Evolutionary conservation across 2,113 vertebrate genomes (phyloP).

Genomic region (Malaclemys terrapin): DNA sequence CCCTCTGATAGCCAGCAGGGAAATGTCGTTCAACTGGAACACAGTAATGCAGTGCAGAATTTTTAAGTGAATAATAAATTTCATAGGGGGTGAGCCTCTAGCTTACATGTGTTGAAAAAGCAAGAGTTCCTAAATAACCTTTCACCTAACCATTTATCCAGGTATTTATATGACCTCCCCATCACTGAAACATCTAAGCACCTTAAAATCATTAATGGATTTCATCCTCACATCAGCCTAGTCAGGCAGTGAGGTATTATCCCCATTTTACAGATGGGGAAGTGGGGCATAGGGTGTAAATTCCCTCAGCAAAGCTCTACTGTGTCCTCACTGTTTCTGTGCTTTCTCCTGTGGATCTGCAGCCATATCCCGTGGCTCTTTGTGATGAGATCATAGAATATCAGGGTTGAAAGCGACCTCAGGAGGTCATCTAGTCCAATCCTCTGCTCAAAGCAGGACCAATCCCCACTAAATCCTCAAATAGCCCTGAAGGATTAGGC

Average conservation of each 20-base stretch:
- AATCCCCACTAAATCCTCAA: no score
- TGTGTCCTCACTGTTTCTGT: not conserved
- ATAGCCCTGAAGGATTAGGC: no score
- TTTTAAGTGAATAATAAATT: slow-evolving; percentile 47
- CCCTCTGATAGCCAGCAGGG: slow-evolving; percentile 21
- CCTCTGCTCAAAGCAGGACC: no score
- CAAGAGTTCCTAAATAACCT: not conserved
- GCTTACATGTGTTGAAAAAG: not conserved
- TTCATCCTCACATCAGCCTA: not conserved
- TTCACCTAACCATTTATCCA: not conserved
- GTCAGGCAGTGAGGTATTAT: not conserved
- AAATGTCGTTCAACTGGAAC: slow-evolving; percentile 11
- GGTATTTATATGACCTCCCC: not conserved
- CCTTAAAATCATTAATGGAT: not conserved
- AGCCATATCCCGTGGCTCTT: not conserved
- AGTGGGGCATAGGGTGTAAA: not conserved
- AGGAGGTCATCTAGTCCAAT: no score
- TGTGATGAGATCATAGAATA: not conserved
- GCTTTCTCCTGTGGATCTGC: not conserved
- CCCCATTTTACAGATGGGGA: not conserved
- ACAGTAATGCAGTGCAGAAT: not conserved
- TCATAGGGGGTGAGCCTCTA: slow-evolving; percentile 1
- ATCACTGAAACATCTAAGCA: not conserved
- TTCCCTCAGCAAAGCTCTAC: not conserved
- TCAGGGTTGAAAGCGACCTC: no score